phyloP scores from a whole-genome alignment of 2,888 invertebrate genomes.

The Lithophane socia region DNA sequence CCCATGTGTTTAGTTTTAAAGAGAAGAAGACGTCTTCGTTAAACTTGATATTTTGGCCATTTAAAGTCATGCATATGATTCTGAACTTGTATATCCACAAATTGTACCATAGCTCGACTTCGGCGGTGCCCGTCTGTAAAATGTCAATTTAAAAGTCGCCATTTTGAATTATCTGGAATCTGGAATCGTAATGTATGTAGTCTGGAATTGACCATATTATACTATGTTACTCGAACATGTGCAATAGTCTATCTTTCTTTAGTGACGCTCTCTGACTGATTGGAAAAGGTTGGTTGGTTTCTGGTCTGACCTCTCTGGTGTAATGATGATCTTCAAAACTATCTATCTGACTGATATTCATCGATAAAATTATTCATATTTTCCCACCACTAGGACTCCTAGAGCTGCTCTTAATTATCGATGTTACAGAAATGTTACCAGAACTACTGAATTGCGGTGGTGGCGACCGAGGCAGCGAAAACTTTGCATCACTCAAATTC shows the following conservation, averaged over 20 bases:
- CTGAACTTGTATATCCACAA: constrained; percentile 61
- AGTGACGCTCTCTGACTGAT: background rate
- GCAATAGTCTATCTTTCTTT: constrained; percentile 19
- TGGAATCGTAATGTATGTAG: constrained; percentile 10
- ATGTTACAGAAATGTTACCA: constrained; percentile 91
- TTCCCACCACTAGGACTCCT: constrained; percentile 88
- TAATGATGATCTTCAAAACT: constrained; percentile 43
- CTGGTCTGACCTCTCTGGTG: constrained; percentile 5
- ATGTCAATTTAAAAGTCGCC: constrained; percentile 9
- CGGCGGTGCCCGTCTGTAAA: constrained; percentile 17
- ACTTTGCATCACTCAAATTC: constrained; percentile 84
- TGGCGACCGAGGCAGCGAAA: constrained; percentile 84
- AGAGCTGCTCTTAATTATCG: constrained; percentile 91
- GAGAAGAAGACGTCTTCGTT: constrained; percentile 26
- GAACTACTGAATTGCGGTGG: constrained; percentile 84
- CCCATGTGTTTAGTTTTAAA: constrained; percentile 38
- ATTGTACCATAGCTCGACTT: constrained; percentile 59
- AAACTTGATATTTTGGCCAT: constrained; percentile 28
- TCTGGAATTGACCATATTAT: constrained; percentile 18
- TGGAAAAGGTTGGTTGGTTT: background rate
- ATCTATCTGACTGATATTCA: constrained; percentile 23
- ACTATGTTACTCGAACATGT: constrained; percentile 33
- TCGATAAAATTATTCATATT: constrained; percentile 26
- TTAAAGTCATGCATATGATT: constrained; percentile 55
- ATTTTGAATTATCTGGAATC: constrained; percentile 23